These are phyloP conservation scores for Labia minor DNA, from an alignment of 2,888 invertebrate genomes.

Conservation along the genomic window DNA sequence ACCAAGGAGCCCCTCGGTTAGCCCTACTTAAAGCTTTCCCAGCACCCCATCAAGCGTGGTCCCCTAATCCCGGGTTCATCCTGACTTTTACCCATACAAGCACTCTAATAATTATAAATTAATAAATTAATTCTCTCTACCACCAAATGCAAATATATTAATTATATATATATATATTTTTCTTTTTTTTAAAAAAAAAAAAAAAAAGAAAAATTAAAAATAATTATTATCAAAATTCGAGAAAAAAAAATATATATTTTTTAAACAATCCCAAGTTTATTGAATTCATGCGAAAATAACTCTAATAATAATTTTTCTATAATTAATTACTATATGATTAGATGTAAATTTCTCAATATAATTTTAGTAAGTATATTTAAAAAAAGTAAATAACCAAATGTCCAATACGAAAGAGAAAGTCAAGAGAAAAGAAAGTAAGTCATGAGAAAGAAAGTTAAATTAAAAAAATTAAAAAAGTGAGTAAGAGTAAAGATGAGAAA, in stretches of 20 bases:
- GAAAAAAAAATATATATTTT: too few species aligned
- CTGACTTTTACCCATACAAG: not conserved
- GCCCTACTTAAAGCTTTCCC: not conserved
- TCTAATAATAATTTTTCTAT: too few species aligned
- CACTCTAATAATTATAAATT: not conserved
- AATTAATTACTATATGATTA: not conserved
- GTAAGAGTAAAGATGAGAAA: constrained; percentile 20
- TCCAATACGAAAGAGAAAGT: constrained; percentile 18
- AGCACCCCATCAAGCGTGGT: not conserved
- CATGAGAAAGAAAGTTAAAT: constrained; percentile 24
- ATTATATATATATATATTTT: not conserved
- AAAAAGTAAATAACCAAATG: constrained; percentile 3
- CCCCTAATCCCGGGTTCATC: not conserved
- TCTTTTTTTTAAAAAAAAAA: too few species aligned
- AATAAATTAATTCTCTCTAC: not conserved
- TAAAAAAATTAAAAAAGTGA: constrained; percentile 18
- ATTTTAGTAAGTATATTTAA: not conserved
- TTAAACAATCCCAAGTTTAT: too few species aligned
- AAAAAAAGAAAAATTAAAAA: too few species aligned
- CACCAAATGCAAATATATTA: not conserved
- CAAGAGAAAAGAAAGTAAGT: constrained; percentile 23
- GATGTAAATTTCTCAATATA: not conserved
- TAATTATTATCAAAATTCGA: too few species aligned
- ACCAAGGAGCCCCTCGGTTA: not conserved
- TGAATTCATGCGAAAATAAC: too few species aligned